Evolutionary conservation across 2,888 invertebrate genomes (phyloP).

Genomic region (Aleiodes leptofemur): DNA sequence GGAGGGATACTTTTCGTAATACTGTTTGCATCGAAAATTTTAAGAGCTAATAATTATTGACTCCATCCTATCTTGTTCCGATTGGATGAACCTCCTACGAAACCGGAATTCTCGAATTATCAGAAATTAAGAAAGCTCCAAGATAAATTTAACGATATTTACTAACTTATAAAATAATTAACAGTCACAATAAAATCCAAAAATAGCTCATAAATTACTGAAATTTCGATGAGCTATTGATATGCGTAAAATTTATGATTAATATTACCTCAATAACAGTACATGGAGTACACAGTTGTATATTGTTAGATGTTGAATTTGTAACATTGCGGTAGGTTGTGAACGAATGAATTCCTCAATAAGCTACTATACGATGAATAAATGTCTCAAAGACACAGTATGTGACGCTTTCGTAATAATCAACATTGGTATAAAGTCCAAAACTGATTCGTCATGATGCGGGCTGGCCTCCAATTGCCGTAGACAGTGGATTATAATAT

Average conservation of each 20-base stretch:
- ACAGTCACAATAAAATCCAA: not conserved
- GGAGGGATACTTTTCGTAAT: no score
- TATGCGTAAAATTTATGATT: not conserved
- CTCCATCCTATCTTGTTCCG: constrained; percentile 5
- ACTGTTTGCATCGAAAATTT: not conserved
- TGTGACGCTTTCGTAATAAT: constrained; percentile 30
- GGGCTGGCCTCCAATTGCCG: constrained; percentile 5
- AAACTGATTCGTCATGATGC: constrained; percentile 28
- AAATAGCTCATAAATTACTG: not conserved
- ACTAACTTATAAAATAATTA: not conserved
- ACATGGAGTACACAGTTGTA: not conserved
- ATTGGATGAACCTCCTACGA: not conserved
- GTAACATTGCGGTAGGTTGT: constrained; percentile 56
- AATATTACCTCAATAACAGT: constrained; percentile 5
- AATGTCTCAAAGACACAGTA: constrained; percentile 24
- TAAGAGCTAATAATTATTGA: not conserved
- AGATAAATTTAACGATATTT: not conserved
- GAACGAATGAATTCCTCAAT: constrained; percentile 50
- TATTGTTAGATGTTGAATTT: constrained; percentile 50
- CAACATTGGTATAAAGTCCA: constrained; percentile 36
- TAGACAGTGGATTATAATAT: constrained; percentile 23
- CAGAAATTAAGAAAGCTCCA: constrained; percentile 9
- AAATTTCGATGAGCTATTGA: not conserved
- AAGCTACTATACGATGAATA: constrained; percentile 48
- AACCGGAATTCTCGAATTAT: constrained; percentile 13